Evolutionary conservation across 2,113 vertebrate species (phyloP).

Genomic region (Artemisiospiza belli): DNA sequence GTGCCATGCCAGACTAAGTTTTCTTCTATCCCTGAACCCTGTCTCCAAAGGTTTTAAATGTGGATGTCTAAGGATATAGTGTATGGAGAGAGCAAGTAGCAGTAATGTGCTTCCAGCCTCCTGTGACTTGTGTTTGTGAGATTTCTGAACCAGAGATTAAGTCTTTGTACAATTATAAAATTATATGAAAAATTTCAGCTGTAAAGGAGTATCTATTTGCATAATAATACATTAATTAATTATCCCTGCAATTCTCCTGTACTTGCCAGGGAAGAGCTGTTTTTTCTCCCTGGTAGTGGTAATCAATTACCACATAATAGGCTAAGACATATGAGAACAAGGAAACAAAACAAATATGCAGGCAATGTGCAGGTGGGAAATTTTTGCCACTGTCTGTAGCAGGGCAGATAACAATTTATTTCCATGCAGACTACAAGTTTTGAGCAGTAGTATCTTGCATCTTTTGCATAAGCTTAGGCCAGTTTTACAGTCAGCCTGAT

Average conservation of each 20-base stretch:
- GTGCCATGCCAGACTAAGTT: neutral
- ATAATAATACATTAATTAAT: neutral
- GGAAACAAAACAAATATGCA: neutral
- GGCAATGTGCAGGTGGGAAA: neutral
- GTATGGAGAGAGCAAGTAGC: neutral
- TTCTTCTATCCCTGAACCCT: neutral
- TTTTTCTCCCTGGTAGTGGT: neutral
- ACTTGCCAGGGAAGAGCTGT: neutral
- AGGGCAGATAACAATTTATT: neutral
- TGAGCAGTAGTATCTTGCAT: neutral
- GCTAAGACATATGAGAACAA: neutral
- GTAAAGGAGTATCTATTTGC: neutral
- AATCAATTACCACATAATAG: neutral
- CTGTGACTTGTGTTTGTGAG: neutral
- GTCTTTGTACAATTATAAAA: neutral
- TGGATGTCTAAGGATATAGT: neutral
- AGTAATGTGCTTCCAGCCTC: neutral
- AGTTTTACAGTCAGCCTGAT: neutral
- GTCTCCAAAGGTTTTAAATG: neutral
- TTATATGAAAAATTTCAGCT: neutral
- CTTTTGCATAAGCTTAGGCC: neutral
- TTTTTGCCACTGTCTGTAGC: neutral
- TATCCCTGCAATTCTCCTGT: neutral
- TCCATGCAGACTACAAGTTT: neutral
- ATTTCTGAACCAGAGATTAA: neutral